Evolutionary conservation across 2,113 vertebrate genomes (phyloP), one percentile per base, ranked within the genome.

Genomic region (Micromys minutus): DNA sequence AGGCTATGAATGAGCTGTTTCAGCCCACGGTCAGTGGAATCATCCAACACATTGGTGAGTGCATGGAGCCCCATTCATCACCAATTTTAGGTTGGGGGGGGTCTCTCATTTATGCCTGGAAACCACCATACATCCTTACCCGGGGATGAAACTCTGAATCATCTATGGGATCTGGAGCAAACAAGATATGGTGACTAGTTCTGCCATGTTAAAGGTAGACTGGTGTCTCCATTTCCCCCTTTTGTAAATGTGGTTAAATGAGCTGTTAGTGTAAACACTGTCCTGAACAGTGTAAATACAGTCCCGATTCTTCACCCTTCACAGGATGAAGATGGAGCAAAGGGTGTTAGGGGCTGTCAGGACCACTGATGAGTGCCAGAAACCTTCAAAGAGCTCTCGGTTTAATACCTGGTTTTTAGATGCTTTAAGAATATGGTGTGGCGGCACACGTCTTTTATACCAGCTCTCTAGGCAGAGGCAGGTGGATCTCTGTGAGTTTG

Each of bases 1-100:
- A 99, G 93, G 99, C 99, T 95, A 99, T 99, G 99, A 99, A 98
- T 0, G 99, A 99, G 92, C 99, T 99, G 96, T 99, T 99, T 98
- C 99, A 99, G 97, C 99, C 99, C 19, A 99, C 99, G 22, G 98
- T 99, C 97, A 97, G 59, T 83, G 99, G 99, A 65, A 99, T 99
- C 89, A 98, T 99, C 97, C 98, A 98, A 87, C 99, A 99, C 97
- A 99, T 99, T 3, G 99, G 99, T 99, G 96, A 89, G 98, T 10
- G 10, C 9, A 7, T 17, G 6, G 22, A 55, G 34, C 12, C 50
- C 39, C 34, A 12, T 12, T 61, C 17, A 19, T 24, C 29, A 7
- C 12, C 42, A 67, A 34, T 47, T 24, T 67, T 16, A 29, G 7
- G 45, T 26, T 71, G 0, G 0, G 63, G 36, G 79, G 22, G 42